Evolutionary conservation across 2,888 invertebrate species (phyloP).

Genomic region (Cephalotes varians): DNA sequence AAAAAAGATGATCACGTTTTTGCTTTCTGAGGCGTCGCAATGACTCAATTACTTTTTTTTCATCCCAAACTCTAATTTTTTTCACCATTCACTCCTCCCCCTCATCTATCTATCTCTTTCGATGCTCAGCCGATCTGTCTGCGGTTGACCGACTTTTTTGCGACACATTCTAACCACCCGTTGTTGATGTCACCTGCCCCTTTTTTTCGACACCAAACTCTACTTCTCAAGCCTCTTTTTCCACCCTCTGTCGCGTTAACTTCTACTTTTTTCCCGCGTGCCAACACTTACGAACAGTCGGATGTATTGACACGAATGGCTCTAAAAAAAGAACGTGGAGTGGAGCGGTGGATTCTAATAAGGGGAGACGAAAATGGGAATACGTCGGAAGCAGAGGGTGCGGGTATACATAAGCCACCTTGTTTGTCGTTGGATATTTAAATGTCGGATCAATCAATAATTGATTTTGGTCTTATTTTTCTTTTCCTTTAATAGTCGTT

Average conservation of each 20-base stretch:
- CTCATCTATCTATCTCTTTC: constrained; percentile 64
- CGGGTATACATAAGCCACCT: constrained; percentile 13
- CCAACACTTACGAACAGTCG: constrained; percentile 53
- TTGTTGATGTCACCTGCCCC: constrained; percentile 55
- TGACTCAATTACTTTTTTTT: constrained; percentile 71
- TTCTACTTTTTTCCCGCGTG: constrained; percentile 49
- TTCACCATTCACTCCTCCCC: constrained; percentile 33
- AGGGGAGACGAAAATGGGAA: constrained; percentile 42
- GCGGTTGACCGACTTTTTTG: constrained; percentile 76
- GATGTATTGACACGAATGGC: constrained; percentile 41
- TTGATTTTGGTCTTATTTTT: neutral
- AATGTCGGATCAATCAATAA: constrained; percentile 15
- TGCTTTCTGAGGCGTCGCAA: constrained; percentile 50
- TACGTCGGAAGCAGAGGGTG: constrained; percentile 18
- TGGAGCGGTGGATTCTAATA: constrained; percentile 39
- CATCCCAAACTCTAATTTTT: constrained; percentile 38
- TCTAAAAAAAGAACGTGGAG: constrained; percentile 40
- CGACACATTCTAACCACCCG: constrained; percentile 59
- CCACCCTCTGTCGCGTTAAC: constrained; percentile 57
- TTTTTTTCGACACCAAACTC: constrained; percentile 41
- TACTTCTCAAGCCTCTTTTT: constrained; percentile 58
- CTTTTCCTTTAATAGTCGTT: neutral
- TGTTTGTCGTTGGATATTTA: constrained; percentile 23
- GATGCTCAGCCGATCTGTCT: constrained; percentile 58
- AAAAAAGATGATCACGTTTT: constrained; percentile 51